Evolutionary conservation across 2,797 vertebrate genomes (phyloP).

Genomic region (Manis pentadactyla): DNA sequence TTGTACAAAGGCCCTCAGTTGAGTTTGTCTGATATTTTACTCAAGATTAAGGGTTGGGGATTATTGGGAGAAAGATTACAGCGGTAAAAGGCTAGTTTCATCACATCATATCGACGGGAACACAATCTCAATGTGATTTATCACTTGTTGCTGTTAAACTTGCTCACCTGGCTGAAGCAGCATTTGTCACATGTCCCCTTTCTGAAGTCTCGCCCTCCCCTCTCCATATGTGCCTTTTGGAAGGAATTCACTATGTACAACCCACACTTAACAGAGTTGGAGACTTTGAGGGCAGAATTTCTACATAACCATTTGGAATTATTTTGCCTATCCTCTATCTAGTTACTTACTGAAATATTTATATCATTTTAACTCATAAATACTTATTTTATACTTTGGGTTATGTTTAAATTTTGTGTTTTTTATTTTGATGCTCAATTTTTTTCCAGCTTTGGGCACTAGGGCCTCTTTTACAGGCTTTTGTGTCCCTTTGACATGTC

Average conservation of each 20-base stretch:
- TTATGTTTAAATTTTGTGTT: neutral
- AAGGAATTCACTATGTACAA: neutral
- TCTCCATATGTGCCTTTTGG: neutral
- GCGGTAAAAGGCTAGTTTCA: neutral
- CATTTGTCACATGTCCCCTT: neutral
- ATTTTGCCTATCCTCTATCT: too few relatives aligned
- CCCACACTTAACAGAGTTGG: neutral
- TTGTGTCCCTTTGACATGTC: neutral
- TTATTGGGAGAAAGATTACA: neutral
- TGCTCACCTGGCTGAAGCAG: too few relatives aligned
- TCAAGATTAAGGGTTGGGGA: neutral
- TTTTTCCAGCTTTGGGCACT: neutral
- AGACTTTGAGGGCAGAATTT: neutral
- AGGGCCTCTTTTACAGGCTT: neutral
- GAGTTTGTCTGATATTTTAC: neutral
- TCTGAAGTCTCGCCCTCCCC: neutral
- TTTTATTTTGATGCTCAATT: neutral
- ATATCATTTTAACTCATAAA: neutral
- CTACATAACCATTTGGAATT: neutral
- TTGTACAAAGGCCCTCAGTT: neutral
- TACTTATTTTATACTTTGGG: neutral
- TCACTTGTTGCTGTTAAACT: too few relatives aligned
- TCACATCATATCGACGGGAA: neutral
- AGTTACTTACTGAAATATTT: neutral
- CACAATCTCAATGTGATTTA: neutral